phyloP scores from a whole-genome alignment of 2,797 vertebrate genomes.

The Discoglossus pictus region DNA sequence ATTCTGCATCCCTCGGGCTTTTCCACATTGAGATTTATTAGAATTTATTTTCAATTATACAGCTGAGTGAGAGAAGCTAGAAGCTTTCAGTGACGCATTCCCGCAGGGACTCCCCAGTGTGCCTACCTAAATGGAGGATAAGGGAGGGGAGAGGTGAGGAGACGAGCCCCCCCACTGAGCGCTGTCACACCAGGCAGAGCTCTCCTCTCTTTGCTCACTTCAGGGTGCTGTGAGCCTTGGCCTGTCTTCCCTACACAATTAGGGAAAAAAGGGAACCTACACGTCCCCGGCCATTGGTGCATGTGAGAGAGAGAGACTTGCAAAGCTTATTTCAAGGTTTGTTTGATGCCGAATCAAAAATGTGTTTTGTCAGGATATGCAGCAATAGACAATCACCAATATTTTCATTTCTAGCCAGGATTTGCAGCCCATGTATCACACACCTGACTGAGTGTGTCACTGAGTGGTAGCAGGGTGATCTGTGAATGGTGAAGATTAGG shows the following conservation, averaged over 20 bases:
- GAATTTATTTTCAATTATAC: conserved; percentile 49
- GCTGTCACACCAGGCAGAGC: not conserved
- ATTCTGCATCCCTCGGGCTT: conserved; percentile 30
- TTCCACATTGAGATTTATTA: conserved; percentile 43
- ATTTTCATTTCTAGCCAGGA: no score
- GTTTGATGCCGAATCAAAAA: conserved; percentile 58
- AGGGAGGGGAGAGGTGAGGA: conserved; percentile 9
- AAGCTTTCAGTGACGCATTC: conserved; percentile 24
- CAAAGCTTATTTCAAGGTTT: conserved; percentile 62
- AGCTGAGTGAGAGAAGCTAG: conserved; percentile 31
- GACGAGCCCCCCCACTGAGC: not conserved
- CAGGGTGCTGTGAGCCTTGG: conserved; percentile 11
- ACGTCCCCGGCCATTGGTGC: not conserved
- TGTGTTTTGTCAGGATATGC: conserved; percentile 51
- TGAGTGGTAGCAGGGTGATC: no score
- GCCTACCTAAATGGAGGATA: conserved; percentile 10
- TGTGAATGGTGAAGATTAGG: no score
- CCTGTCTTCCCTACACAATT: not conserved
- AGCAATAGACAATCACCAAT: no score
- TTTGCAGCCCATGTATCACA: no score
- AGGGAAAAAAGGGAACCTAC: not conserved
- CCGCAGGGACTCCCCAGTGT: conserved; percentile 28
- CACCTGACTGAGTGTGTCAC: no score
- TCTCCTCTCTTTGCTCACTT: not conserved
- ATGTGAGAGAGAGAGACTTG: not conserved